Base-by-base conservation (phyloP, 2,113 vertebrate species). In the Corythaeola cristata region DNA sequence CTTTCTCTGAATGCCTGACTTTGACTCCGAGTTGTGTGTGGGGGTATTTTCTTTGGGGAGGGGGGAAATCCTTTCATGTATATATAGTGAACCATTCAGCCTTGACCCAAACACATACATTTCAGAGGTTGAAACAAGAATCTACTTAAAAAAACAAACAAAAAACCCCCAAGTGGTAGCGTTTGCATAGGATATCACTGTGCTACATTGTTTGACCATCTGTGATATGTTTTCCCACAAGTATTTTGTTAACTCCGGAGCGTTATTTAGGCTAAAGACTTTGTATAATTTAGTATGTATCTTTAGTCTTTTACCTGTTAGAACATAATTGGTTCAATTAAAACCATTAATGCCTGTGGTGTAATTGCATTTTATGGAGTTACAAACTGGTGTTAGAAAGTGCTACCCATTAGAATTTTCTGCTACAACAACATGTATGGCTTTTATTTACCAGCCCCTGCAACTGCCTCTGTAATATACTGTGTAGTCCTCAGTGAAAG, bases 301-400 rank as follows among this genome's bases (percentile, higher is more conserved):
- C 96, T 93, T 96, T 87, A 79, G 93, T 84, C 63, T 92, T 96
- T 79, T 95, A 69, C 86, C 39, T 93, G 74, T 94, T 88, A 35
- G 67, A 59, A 33, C 35, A 33, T 94, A 96, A 96, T 91, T 92
- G 86, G 47, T 79, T 96, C 90, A 82, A 86, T 95, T 96, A 95
- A 83, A 93, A 39, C 82, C 77, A 96, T 96, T 97, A 97, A 94
- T 93, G 66, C 94, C 88, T 97, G 88, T 77, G 77, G 86, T 92
- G 78, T 93, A 95, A 89, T 90, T 90, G 76, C 59, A 87, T 95
- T 96, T 95, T 85, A 83, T 90, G 56, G 84, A 94, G 66, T 93
- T 93, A 64, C 59, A 62, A 76, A 89, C 50, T 89, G 60, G 69
- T 83, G 47, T 85, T 68, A 49, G 67, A 82, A 94, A 93, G 60